These are phyloP conservation scores for Oryzias javanicus DNA, from an alignment of 2,113 vertebrate species.

Conservation along the genomic window DNA sequence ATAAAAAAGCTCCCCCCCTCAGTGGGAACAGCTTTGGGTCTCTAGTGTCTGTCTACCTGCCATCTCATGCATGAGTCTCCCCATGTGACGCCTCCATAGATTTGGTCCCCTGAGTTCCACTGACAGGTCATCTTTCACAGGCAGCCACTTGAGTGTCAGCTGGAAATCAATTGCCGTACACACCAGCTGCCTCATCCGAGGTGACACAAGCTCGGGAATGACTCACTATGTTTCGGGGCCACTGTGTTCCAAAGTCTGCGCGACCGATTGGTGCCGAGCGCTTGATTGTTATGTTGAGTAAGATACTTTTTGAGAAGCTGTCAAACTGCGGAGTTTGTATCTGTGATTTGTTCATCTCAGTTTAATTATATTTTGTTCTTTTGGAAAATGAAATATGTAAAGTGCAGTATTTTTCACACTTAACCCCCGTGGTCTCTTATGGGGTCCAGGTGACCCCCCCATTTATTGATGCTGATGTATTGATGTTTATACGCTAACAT, in stretches of 20 bases:
- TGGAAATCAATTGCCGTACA: conserved; percentile 71
- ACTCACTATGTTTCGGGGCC: conserved; percentile 14
- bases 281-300: conserved; percentile 1
- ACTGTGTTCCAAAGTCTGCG: conserved; percentile 22
- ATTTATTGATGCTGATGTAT: too few species aligned
- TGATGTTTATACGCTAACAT: too few species aligned
- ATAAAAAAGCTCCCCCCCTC: conserved; percentile 21
- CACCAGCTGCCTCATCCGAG: conserved; percentile 33
- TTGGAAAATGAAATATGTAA: too few species aligned
- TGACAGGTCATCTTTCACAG: conserved; percentile 68
- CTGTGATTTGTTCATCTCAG: too few species aligned
- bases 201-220: conserved; percentile 26
- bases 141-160: conserved; percentile 60
- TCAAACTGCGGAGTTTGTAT: not conserved
- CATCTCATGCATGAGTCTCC: conserved; percentile 52
- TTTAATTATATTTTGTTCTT: too few species aligned
- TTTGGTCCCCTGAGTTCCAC: conserved; percentile 43
- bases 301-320: not conserved
- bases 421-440: too few species aligned
- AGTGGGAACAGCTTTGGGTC: conserved; percentile 26
- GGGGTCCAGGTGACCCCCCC: too few species aligned
- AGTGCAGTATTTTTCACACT: too few species aligned
- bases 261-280: conserved; percentile 2
- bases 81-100: conserved; percentile 48
- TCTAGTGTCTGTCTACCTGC: conserved; percentile 52